Evolutionary conservation across 2,797 vertebrate species (phyloP).

Genomic region (Sebastes vulpes): DNA sequence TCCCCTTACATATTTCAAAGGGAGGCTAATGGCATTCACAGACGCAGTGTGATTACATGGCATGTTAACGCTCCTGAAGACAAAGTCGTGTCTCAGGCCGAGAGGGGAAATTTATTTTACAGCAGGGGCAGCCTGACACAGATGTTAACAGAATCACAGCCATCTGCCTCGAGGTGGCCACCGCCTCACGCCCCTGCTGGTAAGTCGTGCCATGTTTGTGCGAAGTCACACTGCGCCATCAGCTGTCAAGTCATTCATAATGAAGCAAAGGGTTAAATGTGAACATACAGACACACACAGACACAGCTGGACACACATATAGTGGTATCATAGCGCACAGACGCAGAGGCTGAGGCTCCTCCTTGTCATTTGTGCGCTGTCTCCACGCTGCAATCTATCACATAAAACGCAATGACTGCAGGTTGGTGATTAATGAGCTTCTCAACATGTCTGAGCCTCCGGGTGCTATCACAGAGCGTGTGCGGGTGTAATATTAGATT

Average conservation of each 20-base stretch:
- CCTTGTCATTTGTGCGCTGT: constrained; percentile 14
- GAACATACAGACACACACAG: neutral
- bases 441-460: constrained; percentile 46
- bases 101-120: constrained; percentile 71
- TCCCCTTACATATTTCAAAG: constrained; percentile 54
- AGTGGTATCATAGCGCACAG: neutral
- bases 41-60: constrained; percentile 64
- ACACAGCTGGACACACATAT: neutral
- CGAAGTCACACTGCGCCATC: constrained; percentile 40
- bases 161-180: constrained; percentile 72
- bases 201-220: constrained; percentile 20
- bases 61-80: constrained; percentile 74
- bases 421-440: constrained; percentile 78
- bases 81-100: constrained; percentile 55
- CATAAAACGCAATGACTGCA: constrained; percentile 42
- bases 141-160: constrained; percentile 77
- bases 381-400: constrained; percentile 42
- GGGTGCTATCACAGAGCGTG: constrained; percentile 24
- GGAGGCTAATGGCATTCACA: constrained; percentile 68
- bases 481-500: constrained; percentile 52
- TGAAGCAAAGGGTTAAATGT: constrained; percentile 39
- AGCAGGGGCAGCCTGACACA: constrained; percentile 69
- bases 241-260: constrained; percentile 37
- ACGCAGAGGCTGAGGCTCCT: neutral
- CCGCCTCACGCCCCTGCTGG: constrained; percentile 12